Evolutionary conservation across 1,140 invertebrate genomes (phyloP), one percentile per base, ranked within the genome.

Genomic region (Brachionus asplanchnoidis): DNA sequence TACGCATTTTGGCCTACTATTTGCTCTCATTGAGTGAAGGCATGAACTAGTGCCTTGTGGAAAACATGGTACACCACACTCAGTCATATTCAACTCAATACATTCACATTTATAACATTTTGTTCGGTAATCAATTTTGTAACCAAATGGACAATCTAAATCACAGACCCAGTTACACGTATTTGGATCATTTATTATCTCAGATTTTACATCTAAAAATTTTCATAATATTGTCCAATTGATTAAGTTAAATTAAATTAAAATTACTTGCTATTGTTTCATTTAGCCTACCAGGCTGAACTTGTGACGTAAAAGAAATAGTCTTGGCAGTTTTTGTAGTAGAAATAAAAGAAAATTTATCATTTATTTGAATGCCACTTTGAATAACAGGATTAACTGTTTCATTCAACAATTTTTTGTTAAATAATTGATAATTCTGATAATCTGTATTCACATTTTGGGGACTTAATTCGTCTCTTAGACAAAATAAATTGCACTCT

Each of bases 401-500:
- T 60, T 60, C 7, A 20, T 60, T 60, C 17, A 60, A 7, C 9
- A 60, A 60, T 20, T 60, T 60, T 60, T 20, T 73, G 36, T 40
- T 32, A 20, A 44, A 42, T 8, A 42, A 20, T 40, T 73, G 12
- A 20, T 5, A 42, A 40, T 73, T 73, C 8, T 73, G 32, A 42
- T 42, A n/a, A 9, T 42, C 42, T 42, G 6, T 42, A 44, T 42
- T 44, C n/a, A 17, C 9, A 32, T 28, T 68, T 28, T 68, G 23
- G n/a, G 36, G 6, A 28, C 23, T 28, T 6, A 46, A 20, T 42
- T 73, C 12, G 3, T 77, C 20, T 50, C 14, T 53, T 0, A 32
- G 4, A n/a, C 73, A 77, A 23, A 77, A 26, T 26, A 46, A 28
- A 28, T 20, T 46, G 85, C 94, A 95, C 86, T 95, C 93, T 56